Conservation (phyloP, 2,888 invertebrate species). For the Xanthorhoe designata region DNA sequence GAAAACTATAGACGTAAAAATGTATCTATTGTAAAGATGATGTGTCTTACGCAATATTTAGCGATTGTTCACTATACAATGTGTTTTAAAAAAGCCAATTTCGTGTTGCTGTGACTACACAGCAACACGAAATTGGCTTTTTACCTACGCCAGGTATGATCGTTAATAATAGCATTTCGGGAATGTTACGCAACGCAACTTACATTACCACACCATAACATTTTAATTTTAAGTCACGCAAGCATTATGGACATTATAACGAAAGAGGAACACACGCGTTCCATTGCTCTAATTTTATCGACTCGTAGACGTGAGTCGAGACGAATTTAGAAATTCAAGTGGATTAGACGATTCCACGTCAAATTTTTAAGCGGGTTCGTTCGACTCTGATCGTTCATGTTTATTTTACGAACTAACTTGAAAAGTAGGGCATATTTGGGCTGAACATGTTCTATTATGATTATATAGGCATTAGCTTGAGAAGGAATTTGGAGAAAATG, state of each 20-base stretch:
- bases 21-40: conserved; percentile 2
- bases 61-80: conserved; percentile 9
- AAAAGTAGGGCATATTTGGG: conserved; percentile 12
- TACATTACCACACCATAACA: conserved; percentile 58
- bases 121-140: too few relatives aligned
- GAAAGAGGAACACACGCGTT: conserved; percentile 54
- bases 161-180: conserved; percentile 40
- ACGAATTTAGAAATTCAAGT: conserved; percentile 56
- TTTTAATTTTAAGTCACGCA: conserved; percentile 61
- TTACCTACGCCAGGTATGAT: not conserved
- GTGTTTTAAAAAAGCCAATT: not conserved
- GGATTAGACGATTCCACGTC: conserved; percentile 47
- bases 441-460: not conserved
- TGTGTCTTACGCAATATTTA: conserved; percentile 13
- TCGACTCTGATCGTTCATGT: conserved; percentile 20
- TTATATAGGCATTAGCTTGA: not conserved
- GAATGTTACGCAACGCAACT: conserved; percentile 54
- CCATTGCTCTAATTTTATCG: conserved; percentile 60
- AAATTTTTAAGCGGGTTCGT: conserved; percentile 42
- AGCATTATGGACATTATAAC: conserved; percentile 54
- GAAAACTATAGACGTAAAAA: conserved; percentile 4
- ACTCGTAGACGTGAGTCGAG: conserved; percentile 52
- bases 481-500: not conserved
- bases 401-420: conserved; percentile 31
- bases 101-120: not conserved